phyloP scores from a whole-genome alignment of 2,113 vertebrate species.

The Oplegnathus fasciatus region DNA sequence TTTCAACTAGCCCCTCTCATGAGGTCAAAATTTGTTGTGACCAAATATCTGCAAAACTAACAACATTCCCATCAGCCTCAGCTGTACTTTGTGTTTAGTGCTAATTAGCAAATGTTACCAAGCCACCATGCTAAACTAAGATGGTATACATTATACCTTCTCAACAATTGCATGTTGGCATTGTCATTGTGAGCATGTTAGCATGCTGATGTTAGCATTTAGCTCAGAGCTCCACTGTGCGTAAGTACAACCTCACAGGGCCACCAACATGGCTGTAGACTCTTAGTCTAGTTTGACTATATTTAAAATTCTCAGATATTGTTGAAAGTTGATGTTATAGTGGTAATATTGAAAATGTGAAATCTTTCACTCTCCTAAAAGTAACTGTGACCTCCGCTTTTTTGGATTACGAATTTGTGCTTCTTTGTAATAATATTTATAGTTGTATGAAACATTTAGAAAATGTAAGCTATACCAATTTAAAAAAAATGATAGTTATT shows the following conservation, averaged over 20 bases:
- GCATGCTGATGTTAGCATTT: background rate
- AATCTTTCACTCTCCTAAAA: background rate
- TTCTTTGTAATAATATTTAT: background rate
- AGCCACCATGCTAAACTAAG: background rate
- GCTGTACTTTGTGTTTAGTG: background rate
- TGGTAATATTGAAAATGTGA: background rate
- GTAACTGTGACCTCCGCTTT: background rate
- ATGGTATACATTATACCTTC: background rate
- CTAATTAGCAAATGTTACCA: background rate
- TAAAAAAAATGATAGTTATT: background rate
- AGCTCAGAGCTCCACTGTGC: background rate
- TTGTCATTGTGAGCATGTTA: background rate
- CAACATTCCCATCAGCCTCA: background rate
- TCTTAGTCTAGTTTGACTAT: background rate
- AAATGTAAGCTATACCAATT: background rate
- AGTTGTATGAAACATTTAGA: background rate
- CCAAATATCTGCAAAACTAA: background rate
- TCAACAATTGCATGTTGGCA: background rate
- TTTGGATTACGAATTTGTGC: background rate
- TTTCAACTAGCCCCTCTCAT: background rate
- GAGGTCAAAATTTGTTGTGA: too few species aligned
- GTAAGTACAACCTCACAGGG: background rate
- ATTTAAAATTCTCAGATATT: background rate
- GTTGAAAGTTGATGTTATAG: background rate
- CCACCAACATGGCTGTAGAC: background rate